Base-by-base conservation (phyloP, 2,888 invertebrate genomes). In the Carabus problematicus region DNA sequence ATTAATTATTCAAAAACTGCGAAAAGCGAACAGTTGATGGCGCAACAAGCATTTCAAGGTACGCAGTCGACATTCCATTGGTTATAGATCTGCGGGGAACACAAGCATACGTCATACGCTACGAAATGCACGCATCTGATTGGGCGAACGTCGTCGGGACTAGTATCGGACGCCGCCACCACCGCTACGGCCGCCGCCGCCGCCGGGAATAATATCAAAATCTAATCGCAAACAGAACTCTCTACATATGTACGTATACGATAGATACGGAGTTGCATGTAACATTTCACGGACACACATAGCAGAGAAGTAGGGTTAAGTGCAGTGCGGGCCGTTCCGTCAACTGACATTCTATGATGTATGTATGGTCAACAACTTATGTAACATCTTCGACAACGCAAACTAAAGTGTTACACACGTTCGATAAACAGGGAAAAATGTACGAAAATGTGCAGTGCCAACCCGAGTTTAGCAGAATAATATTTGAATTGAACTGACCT, bases 31-130 rank as follows among this genome's bases (percentile, higher is more conserved):
- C 56, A 18, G 56, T 39, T 56, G 64, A 64, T 64, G 64, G 64
- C 64, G 64, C 64, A 64, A 64, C 43, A 56, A 47, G 55, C 55
- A 52, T 56, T 64, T 56, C 64, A 64, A 64, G 64, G 64, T 64
- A 64, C 64, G 41, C 64, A 41, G 43, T 43, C 47, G 41, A 60
- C 54, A 52, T 60, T 59, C 60, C 67, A 67, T 67, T 67, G 67
- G 67, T 67, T 55, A 49, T 59, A 66, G 66, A 66, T 66, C 58
- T 16, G 66, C 64, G 55, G 54, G 54, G 55, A 29, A 42, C 64
- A 29, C 64, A 29, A 43, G 55, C 42, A 45, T 29, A 29, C 29
- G 29, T 29, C 29, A 29, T 29, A 29, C 29, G 29, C 6, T 29
- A 6, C 6, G 29, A 29, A 29, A 45, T 47, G 19, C 64, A 56